These are phyloP conservation scores for Minunthozetes semirufus DNA, from an alignment of 2,888 invertebrate genomes.

Conservation along the genomic window DNA sequence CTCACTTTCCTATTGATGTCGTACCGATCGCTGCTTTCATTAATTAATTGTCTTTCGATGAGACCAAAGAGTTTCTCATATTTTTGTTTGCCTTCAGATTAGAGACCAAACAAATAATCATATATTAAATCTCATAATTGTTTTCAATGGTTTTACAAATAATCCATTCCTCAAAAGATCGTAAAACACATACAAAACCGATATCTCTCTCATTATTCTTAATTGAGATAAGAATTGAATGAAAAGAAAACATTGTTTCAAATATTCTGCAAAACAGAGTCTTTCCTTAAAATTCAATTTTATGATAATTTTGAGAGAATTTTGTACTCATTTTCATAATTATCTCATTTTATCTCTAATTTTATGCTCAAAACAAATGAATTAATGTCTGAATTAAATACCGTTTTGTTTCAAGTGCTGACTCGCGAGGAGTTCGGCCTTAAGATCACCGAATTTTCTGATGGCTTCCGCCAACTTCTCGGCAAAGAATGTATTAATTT, in stretches of 20 bases:
- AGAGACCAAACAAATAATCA: not conserved
- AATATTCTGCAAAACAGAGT: no score
- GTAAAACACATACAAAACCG: no score
- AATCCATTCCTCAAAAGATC: no score
- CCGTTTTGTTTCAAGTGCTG: constrained; percentile 17
- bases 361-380: not conserved
- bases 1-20: constrained; percentile 47
- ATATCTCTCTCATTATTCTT: no score
- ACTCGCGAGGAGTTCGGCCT: constrained; percentile 66
- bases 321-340: not conserved
- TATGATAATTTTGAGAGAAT: no score
- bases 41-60: not conserved
- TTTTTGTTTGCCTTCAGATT: constrained; percentile 1
- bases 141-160: no score
- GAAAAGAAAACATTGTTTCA: not conserved
- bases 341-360: not conserved
- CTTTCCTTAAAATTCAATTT: no score
- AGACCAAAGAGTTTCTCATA: not conserved
- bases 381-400: not conserved
- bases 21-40: not conserved
- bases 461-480: constrained; percentile 97
- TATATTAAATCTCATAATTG: no score
- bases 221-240: not conserved
- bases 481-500: constrained; percentile 91
- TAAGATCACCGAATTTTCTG: constrained; percentile 80